Base-by-base conservation (phyloP, 2,888 invertebrate genomes). In the Napeogenes sylphis region DNA sequence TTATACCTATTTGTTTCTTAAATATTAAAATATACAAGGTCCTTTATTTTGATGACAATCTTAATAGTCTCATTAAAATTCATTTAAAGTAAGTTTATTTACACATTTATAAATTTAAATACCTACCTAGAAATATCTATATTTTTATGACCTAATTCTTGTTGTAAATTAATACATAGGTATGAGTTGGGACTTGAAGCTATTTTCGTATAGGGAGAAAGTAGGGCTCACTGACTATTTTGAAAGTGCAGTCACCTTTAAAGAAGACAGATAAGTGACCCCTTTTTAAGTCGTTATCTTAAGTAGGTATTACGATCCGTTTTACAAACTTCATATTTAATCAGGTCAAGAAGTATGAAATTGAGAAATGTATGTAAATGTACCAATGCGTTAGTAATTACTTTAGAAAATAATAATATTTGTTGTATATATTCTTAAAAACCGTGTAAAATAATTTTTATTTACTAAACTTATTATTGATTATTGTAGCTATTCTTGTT, bases 161-260 rank as follows among this genome's bases (percentile, higher is more conserved):
- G 13, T 30, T 45, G 45, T 54, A 13, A 33, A 45, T 4, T 30
- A 30, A 32, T 33, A 30, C n/a, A 58, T 33, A n/a, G n/a, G n/a
- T n/a, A 32, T 58, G 58, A 13, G 46, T 12, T 60, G 51, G 53
- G 58, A 42, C 10, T 42, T 42, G 42, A 55, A 21, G 53, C 45
- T 45, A 59, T 61, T 60, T 64, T 64, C 45, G 47, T 53, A 47
- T 55, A 61, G 47, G 47, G 55, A 38, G 58, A 55, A 64, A 56
- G 61, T 61, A 55, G 61, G 56, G 10, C 61, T 64, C 58, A 55
- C n/a, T 45, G 55, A 56, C 59, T 62, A 61, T 63, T 63, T 60
- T 55, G 62, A 63, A 65, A 68, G 67, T 65, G 62, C 67, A 60
- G 65, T 68, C 62, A 68, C 68, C 67, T 64, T 46, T 38, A 62